Conservation (phyloP, 1,140 invertebrate species). For the Portunus trituberculatus region DNA sequence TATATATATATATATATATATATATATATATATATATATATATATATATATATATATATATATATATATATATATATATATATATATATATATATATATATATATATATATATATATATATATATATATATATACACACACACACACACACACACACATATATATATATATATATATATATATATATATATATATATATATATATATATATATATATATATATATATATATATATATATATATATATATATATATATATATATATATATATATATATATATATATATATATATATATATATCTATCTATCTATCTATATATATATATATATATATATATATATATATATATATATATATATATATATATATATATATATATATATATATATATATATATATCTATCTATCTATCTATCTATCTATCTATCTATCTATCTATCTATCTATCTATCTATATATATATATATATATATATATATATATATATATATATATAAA, state of each 20-base stretch:
- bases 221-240: not conserved
- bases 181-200: not conserved
- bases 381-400: too few relatives aligned
- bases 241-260: constrained; percentile 8
- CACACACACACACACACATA: not conserved
- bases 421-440: too few relatives aligned
- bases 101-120: not conserved
- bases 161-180: constrained; percentile 24
- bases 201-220: not conserved
- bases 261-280: not conserved
- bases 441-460: too few relatives aligned
- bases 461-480: too few relatives aligned
- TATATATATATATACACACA: not conserved
- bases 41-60: constrained; percentile 26
- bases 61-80: constrained; percentile 26
- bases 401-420: too few relatives aligned
- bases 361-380: too few relatives aligned
- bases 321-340: constrained; percentile 28
- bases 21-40: constrained; percentile 26
- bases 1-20: too few relatives aligned
- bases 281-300: too few relatives aligned
- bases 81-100: not conserved
- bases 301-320: too few relatives aligned
- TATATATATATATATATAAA: too few relatives aligned
- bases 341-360: not conserved